phyloP scores from a whole-genome alignment of 2,113 vertebrate species.

The Rafetus swinhoei region DNA sequence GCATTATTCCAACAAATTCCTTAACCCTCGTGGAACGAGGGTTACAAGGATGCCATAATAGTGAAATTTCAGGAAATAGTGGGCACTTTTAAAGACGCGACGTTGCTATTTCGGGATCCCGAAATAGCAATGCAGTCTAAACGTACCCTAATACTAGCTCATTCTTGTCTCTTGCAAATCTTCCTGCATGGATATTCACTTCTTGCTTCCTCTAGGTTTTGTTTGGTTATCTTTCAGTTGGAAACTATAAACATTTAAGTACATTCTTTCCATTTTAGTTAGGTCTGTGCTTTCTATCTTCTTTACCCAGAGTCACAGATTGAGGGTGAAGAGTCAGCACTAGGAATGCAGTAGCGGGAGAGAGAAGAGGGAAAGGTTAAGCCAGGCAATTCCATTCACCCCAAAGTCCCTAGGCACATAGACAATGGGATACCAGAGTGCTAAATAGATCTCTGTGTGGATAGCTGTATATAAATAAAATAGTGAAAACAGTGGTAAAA shows the following conservation, averaged over 20 bases:
- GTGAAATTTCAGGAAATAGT: too few relatives aligned
- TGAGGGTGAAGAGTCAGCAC: neutral
- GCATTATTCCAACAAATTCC: too few relatives aligned
- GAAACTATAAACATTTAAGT: neutral
- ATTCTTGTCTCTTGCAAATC: neutral
- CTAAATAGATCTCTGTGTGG: neutral
- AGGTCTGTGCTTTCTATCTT: neutral
- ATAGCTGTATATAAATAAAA: neutral
- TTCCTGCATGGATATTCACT: neutral
- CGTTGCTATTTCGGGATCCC: too few relatives aligned
- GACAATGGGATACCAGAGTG: neutral
- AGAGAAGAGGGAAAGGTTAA: neutral
- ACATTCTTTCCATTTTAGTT: neutral
- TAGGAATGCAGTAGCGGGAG: neutral
- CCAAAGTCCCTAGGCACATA: neutral
- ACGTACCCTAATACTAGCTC: neutral
- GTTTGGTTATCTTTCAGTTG: neutral
- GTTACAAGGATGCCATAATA: too few relatives aligned
- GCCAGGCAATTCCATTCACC: neutral
- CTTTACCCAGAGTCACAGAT: neutral
- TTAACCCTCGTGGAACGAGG: too few relatives aligned
- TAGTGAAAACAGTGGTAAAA: neutral
- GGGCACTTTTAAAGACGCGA: too few relatives aligned
- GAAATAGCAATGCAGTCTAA: too few relatives aligned
- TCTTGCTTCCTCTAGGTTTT: neutral